Base-by-base conservation (phyloP, 2,888 invertebrate genomes). In the Petrophora chlorosata region DNA sequence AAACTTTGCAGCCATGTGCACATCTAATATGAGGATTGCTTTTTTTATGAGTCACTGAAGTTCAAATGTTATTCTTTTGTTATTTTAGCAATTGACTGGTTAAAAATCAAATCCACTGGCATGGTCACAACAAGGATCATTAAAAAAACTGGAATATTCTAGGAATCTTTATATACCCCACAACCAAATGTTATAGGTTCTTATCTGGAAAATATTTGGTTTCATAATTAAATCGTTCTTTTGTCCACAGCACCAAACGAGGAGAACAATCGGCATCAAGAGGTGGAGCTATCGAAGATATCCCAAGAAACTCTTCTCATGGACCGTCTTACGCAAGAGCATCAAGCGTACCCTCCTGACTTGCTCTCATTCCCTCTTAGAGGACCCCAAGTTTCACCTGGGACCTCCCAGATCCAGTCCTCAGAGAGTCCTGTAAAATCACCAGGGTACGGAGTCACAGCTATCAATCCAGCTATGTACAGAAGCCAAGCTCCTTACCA, bases 341-440 rank as follows among this genome's bases (percentile, higher is more conserved):
- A 91, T 48, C 91, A 93, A 28, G 93, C 94, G 9, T 93, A 95
- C 73, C 96, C 96, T 13, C 96, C 97, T 5, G 97, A 97, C 76
- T 90, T 97, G 5, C 85, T 97, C 45, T 93, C 96, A 1, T 96
- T 96, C 67, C 94, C 95, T 2, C 91, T 93, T 0, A 71, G 85
- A 73, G 82, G 78, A n/a, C 61, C 83, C 23, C 85, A 86, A 42
- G 70, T 87, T 1, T 93, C 93, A 0, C 94, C 94, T 28, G 92
- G 78, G 0, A 76, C 75, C 17, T 74, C 73, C 5, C 57, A 54
- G 1, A 61, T 70, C 7, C 72, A 77, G 4, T 61, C n/a, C n/a
- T n/a, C 61, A 2, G 73, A 70, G 3, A 88, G 88, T 57, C 88
- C 87, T n/a, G 50, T 76, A 0, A 89, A 86, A 62, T 87, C 88